Evolutionary conservation across 2,888 invertebrate genomes (phyloP).

Genomic region (Eustalomyia histrio): DNA sequence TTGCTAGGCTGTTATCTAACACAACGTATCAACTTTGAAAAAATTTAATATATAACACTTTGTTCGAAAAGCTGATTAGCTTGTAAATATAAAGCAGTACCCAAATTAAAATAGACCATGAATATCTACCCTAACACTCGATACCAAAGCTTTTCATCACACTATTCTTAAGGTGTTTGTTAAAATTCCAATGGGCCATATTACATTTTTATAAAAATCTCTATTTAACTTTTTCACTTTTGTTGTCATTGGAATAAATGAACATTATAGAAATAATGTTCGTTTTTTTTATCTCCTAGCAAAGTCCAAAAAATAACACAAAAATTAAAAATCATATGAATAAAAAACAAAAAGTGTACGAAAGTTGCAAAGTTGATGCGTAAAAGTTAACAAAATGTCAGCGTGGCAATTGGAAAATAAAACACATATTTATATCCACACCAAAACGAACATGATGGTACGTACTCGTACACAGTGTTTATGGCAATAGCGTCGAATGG

Average conservation of each 20-base stretch:
- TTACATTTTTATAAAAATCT: constrained; percentile 2
- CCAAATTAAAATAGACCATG: too few relatives aligned
- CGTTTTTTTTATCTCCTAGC: not conserved
- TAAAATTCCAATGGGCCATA: constrained; percentile 5
- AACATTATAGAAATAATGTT: constrained; percentile 9
- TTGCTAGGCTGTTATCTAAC: too few relatives aligned
- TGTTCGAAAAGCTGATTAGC: too few relatives aligned
- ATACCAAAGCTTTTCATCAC: too few relatives aligned
- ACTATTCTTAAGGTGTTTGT: too few relatives aligned
- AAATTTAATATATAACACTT: too few relatives aligned
- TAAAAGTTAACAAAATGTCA: constrained; percentile 63
- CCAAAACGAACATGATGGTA: not conserved
- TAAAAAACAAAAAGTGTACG: not conserved
- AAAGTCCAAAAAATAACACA: constrained; percentile 7
- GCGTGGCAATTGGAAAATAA: constrained; percentile 53
- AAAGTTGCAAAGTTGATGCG: constrained; percentile 54
- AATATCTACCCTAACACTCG: too few relatives aligned
- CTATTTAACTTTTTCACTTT: constrained; percentile 30
- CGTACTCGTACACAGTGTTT: too few relatives aligned
- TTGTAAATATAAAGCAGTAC: too few relatives aligned
- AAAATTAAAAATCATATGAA: constrained; percentile 3
- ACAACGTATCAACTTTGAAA: too few relatives aligned
- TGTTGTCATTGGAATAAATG: constrained; percentile 19
- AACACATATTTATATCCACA: constrained; percentile 21
- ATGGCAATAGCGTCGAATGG: too few relatives aligned